phyloP scores from a whole-genome alignment of 2,888 invertebrate species.

The Acrobasis consociella region DNA sequence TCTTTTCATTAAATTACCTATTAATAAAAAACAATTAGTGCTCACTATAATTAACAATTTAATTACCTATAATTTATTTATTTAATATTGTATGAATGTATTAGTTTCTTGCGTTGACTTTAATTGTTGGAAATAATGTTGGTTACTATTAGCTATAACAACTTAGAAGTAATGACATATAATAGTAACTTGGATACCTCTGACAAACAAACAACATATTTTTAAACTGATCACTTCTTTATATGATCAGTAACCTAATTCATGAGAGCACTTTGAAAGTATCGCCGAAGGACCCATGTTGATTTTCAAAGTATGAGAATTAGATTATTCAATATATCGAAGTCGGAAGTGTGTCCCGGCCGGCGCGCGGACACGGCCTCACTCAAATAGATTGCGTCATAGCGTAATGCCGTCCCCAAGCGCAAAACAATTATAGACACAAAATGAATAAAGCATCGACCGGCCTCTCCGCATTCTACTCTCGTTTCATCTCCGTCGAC shows the following conservation, averaged over 20 bases:
- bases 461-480: slow-evolving; percentile 49
- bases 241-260: slow-evolving; percentile 10
- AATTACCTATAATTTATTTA: too few relatives aligned
- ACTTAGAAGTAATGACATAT: too few relatives aligned
- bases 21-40: too few relatives aligned
- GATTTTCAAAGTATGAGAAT: slow-evolving; percentile 47
- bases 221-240: neutral
- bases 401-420: slow-evolving; percentile 63
- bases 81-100: too few relatives aligned
- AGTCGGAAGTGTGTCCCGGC: slow-evolving; percentile 38
- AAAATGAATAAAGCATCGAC: slow-evolving; percentile 72
- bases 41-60: too few relatives aligned
- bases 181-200: neutral
- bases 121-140: too few relatives aligned
- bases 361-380: slow-evolving; percentile 56
- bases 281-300: slow-evolving; percentile 25
- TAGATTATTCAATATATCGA: slow-evolving; percentile 57
- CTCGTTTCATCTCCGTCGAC: slow-evolving; percentile 54
- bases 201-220: neutral
- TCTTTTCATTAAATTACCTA: too few relatives aligned
- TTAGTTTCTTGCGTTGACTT: too few relatives aligned
- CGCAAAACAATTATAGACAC: slow-evolving; percentile 74
- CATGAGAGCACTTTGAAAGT: slow-evolving; percentile 13
- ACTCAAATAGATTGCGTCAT: slow-evolving; percentile 78
- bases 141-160: too few relatives aligned